These are phyloP conservation scores for Poeciliopsis presidionis DNA, from an alignment of 2,797 vertebrate species.

Conservation along the genomic window DNA sequence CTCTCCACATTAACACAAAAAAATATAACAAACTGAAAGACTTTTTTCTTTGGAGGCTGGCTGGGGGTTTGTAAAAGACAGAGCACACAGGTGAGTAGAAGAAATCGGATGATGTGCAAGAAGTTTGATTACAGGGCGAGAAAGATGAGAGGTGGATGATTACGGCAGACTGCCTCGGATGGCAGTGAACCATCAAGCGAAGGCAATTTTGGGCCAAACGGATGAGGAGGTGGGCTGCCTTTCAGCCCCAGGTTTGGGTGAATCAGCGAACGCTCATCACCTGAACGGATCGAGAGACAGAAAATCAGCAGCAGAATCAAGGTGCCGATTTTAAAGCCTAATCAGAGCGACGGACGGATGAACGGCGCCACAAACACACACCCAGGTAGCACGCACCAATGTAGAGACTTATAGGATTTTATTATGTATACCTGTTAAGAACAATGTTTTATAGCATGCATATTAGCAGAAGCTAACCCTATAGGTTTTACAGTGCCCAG, in stretches of 20 bases:
- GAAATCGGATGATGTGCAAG: conserved; percentile 16
- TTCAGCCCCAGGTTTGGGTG: conserved; percentile 10
- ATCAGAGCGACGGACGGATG: neutral
- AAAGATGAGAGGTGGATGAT: conserved; percentile 39
- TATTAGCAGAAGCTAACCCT: conserved; percentile 59
- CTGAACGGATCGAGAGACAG: conserved; percentile 28
- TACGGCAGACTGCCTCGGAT: neutral
- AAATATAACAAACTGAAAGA: conserved; percentile 37
- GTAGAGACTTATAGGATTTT: conserved; percentile 70
- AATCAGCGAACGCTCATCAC: conserved; percentile 33
- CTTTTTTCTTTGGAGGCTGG: neutral
- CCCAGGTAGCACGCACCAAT: conserved; percentile 61
- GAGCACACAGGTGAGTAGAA: neutral
- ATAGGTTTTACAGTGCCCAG: conserved; percentile 63
- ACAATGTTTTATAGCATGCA: conserved; percentile 77
- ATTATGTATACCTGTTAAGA: conserved; percentile 65
- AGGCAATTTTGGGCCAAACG: conserved; percentile 18
- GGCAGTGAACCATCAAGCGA: conserved; percentile 12
- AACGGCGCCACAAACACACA: conserved; percentile 42
- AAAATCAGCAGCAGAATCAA: conserved; percentile 30
- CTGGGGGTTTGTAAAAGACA: neutral
- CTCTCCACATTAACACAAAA: conserved; percentile 39
- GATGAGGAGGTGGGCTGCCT: conserved; percentile 27
- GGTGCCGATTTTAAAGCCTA: conserved; percentile 23
- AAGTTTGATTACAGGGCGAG: neutral